Percentiles rank a stretch among this genome's conserved stretches.
These are phyloP conservation scores for Phoenicopterus ruber DNA, from an alignment of 2,113 vertebrate species.

Conservation along the genomic window DNA sequence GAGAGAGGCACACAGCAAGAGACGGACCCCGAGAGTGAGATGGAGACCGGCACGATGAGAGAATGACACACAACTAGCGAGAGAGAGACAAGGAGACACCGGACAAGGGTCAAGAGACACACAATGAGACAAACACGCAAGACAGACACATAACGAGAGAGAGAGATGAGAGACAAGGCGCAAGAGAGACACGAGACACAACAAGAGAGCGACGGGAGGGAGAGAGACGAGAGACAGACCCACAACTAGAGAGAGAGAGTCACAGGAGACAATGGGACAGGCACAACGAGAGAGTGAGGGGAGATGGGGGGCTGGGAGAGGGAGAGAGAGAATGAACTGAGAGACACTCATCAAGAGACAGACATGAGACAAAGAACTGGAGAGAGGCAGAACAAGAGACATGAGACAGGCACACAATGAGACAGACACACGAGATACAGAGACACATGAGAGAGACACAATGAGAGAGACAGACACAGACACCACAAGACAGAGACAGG, in stretches of 20 bases:
- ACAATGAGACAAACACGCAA: not conserved
- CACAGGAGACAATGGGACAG: not conserved
- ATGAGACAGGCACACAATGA: not conserved
- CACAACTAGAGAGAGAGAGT: not conserved
- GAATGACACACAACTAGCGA: not conserved
- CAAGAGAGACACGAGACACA: not conserved
- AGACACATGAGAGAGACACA: not conserved
- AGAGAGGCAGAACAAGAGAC: not conserved
- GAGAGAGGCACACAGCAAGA: not conserved
- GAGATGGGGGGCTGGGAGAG: too few relatives aligned
- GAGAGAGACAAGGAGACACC: not conserved
- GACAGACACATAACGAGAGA: not conserved
- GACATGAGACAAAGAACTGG: not conserved
- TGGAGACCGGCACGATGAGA: not conserved
- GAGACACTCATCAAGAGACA: not conserved
- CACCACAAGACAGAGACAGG: not conserved
- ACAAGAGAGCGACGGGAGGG: not conserved
- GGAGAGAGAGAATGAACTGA: not conserved
- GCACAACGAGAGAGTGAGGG: too few relatives aligned
- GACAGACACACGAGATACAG: not conserved
- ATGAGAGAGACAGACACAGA: not conserved
- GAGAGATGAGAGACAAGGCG: not conserved
- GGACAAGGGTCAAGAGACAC: not conserved
- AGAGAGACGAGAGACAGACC: not conserved
- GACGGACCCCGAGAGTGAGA: not conserved